Conservation (phyloP, 2,113 vertebrate species). For the Indri indri region DNA sequence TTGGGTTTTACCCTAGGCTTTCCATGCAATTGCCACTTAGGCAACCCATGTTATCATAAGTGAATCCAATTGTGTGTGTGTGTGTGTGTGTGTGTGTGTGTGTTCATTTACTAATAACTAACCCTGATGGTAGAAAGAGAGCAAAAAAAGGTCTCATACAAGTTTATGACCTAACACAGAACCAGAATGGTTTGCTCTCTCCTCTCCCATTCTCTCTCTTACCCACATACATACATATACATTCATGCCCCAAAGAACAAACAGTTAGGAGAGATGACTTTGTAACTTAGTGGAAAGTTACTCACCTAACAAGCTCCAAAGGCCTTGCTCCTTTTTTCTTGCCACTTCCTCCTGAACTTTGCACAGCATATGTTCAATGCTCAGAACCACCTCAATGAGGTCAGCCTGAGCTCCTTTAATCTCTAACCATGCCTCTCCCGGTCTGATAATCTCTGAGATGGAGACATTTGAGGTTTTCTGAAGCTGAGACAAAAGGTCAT, state of each 20-base stretch:
- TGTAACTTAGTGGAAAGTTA: conserved; percentile 55
- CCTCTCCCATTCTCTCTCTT: neutral
- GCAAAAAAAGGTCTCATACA: neutral
- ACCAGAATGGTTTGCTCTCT: neutral
- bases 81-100: neutral
- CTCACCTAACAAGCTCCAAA: conserved; percentile 74
- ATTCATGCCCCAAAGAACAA: neutral
- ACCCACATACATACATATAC: neutral
- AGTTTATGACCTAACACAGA: neutral
- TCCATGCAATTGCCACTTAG: neutral
- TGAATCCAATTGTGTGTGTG: neutral
- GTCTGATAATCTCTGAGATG: conserved; percentile 79
- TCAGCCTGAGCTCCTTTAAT: conserved; percentile 74
- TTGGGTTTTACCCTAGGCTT: neutral
- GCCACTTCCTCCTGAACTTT: conserved; percentile 79
- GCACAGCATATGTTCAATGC: conserved; percentile 87
- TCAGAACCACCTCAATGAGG: conserved; percentile 66
- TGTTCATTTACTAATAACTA: conserved; percentile 36
- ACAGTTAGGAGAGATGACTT: neutral
- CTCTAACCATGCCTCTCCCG: conserved; percentile 75
- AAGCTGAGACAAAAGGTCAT: conserved; percentile 74
- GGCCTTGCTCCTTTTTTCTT: conserved; percentile 69
- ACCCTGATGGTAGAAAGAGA: neutral
- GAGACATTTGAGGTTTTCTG: conserved; percentile 5
- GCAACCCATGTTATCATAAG: neutral